A percentile compares a stretch with the other conserved stretches of the same genome.
phyloP scores from a whole-genome alignment of 2,797 vertebrate genomes.

The Ptychadena robeensis region DNA sequence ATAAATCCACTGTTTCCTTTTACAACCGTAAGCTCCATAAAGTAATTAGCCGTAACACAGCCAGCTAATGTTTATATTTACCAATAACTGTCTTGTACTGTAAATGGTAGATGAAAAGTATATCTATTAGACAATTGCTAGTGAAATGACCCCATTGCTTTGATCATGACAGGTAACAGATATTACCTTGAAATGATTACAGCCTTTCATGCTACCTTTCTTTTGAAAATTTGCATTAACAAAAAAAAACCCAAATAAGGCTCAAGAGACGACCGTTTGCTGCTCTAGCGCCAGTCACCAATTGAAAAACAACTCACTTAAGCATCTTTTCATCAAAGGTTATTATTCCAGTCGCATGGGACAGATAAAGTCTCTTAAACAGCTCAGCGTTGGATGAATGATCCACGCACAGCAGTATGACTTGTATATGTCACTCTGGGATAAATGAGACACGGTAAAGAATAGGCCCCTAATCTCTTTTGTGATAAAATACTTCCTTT shows the following conservation, averaged over 20 bases:
- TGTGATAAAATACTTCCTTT: constrained; percentile 30
- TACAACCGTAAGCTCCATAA: not conserved
- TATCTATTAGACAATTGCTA: constrained; percentile 18
- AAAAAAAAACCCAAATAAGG: constrained; percentile 35
- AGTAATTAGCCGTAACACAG: constrained; percentile 11
- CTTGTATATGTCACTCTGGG: constrained; percentile 34
- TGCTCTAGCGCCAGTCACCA: constrained; percentile 37
- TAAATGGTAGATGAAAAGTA: constrained; percentile 10
- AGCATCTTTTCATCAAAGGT: constrained; percentile 53
- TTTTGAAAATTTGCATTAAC: constrained; percentile 35
- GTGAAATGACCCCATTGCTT: constrained; percentile 26
- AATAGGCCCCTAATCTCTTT: constrained; percentile 41
- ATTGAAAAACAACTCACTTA: constrained; percentile 53
- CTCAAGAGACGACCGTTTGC: constrained; percentile 24
- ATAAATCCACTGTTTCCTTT: not conserved
- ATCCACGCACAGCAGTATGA: constrained; percentile 32
- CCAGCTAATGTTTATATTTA: not conserved
- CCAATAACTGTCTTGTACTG: constrained; percentile 13
- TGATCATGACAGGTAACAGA: constrained; percentile 18
- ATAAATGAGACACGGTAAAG: constrained; percentile 34
- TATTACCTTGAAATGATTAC: constrained; percentile 36
- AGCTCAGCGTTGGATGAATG: constrained; percentile 42
- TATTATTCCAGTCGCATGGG: constrained; percentile 46
- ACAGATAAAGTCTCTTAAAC: constrained; percentile 52
- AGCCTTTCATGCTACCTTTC: constrained; percentile 14